These are phyloP conservation scores for Anneissia japonica DNA, from an alignment of 35 echinoderm and acorn worm species.

Conservation along the genomic window DNA sequence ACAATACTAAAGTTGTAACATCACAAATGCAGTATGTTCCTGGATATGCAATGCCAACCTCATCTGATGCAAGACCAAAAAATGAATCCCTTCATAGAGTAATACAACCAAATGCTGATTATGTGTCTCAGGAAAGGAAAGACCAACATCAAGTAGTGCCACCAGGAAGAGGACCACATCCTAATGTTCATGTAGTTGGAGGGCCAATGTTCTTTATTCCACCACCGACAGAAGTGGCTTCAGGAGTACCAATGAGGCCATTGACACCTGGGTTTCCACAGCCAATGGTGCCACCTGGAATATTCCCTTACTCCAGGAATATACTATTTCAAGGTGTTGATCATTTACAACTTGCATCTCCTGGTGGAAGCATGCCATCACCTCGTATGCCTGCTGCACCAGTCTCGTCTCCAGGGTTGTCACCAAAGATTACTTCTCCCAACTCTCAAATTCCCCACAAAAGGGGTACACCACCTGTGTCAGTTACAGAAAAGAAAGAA, in stretches of 20 bases:
- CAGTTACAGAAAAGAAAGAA: slow-evolving; percentile 53
- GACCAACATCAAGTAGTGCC: neutral
- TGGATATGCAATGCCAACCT: neutral
- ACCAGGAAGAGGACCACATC: neutral
- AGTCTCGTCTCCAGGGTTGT: slow-evolving; percentile 74
- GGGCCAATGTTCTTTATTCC: neutral
- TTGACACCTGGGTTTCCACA: neutral
- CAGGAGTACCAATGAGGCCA: neutral
- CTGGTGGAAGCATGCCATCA: slow-evolving; percentile 61
- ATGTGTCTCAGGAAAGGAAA: neutral
- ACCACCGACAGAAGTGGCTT: neutral
- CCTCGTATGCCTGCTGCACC: slow-evolving; percentile 53
- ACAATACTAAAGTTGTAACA: neutral
- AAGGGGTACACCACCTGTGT: slow-evolving; percentile 38
- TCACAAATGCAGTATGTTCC: neutral
- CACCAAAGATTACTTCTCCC: slow-evolving; percentile 85
- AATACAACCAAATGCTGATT: neutral
- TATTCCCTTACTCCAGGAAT: neutral
- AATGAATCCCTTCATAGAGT: neutral
- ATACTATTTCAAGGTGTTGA: neutral
- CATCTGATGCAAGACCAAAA: neutral
- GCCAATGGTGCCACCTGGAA: neutral
- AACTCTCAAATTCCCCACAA: slow-evolving; percentile 42
- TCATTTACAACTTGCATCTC: slow-evolving; percentile 52
- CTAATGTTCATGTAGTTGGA: neutral